Evolutionary conservation across 2,797 vertebrate species (phyloP), one percentile per base, ranked within the genome.

Genomic region (Crenuchus spilurus): DNA sequence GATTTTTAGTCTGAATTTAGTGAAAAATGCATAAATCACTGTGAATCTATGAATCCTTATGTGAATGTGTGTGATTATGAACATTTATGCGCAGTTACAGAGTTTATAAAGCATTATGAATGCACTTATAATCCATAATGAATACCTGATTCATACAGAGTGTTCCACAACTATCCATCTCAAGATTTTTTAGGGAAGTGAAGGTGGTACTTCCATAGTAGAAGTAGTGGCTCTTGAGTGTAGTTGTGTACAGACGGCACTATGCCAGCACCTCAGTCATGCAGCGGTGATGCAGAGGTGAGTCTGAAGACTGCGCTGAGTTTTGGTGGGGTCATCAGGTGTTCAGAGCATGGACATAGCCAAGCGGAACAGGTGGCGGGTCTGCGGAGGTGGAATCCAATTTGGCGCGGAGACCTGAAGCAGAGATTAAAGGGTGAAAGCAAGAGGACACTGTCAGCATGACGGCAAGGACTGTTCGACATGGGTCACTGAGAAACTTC

Each of bases 391-490:
- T 79, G 70, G 80, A 84, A 82, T 81, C 80, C 77, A 80, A 81
- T 83, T 82, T 81, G 80, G 82, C 80, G 71, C 70, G 69, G 70
- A 78, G 75, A 82, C 80, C 80, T 74, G 66, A 49, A 84, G 80
- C 80, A 78, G 77, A 84, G 82, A 84, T 84, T 84, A 84, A 84
- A 84, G 82, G 75, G 77, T 75, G 79, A 79, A 81, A 82, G 75
- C 81, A 77, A 77, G 77, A 82, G 81, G 78, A 82, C 78, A 80
- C 65, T 81, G 81, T 80, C 81, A 82, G 75, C 77, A 80, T 80
- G 78, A 82, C 72, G 65, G 78, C 58, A 70, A 77, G 60, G 78
- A 77, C 78, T 74, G 70, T 77, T 80, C 77, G 33, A 49, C 81
- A 73, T 77, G 75, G 73, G 81, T 80, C 81, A 77, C 80, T 79